Conservation (phyloP, 2,113 vertebrate species). For the Rhabdomys dilectus region DNA sequence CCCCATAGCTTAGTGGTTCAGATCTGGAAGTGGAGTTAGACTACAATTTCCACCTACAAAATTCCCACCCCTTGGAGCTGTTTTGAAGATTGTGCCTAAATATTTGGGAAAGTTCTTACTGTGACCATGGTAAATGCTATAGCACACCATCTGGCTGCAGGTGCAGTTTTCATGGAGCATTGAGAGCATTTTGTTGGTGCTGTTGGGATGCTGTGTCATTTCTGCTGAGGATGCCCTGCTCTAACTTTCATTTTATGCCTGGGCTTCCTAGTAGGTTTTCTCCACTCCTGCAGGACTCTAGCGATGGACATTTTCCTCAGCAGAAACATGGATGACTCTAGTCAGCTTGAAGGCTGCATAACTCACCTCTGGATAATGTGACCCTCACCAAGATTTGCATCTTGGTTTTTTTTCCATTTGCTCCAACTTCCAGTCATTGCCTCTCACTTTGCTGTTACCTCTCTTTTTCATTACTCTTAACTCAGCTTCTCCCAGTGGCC, state of each 20-base stretch:
- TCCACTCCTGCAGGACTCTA: accelerated
- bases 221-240: not conserved
- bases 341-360: not conserved
- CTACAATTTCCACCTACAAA: not conserved
- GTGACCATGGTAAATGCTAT: not conserved
- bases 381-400: not conserved
- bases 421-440: not conserved
- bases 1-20: not conserved
- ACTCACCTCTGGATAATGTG: not conserved
- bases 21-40: constrained; percentile 8
- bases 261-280: no score
- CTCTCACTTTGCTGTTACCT: not conserved
- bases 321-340: not conserved
- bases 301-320: not conserved
- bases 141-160: not conserved
- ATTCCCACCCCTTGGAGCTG: not conserved
- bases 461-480: not conserved
- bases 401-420: not conserved
- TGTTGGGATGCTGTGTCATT: not conserved
- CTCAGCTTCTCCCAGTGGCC: not conserved
- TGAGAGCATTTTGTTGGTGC: not conserved
- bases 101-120: not conserved
- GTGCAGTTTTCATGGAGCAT: not conserved
- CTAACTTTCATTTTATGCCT: accelerated
- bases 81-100: not conserved